phyloP scores from a whole-genome alignment of 2,888 invertebrate species.

The Meiosimyza platycephala region DNA sequence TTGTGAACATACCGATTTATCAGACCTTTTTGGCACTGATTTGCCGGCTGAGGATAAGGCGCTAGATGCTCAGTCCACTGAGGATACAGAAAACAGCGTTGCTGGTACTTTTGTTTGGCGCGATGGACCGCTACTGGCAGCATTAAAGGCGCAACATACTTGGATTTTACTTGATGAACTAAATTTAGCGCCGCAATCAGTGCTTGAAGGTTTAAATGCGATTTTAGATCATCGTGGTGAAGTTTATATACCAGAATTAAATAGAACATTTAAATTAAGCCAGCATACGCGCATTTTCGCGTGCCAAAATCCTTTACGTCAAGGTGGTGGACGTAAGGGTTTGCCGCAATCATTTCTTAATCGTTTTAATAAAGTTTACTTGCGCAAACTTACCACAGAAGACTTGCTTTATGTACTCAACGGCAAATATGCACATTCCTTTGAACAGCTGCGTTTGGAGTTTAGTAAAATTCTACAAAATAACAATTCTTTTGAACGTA shows the following conservation, averaged over 20 bases:
- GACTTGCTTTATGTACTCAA: conserved; percentile 71
- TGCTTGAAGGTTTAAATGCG: conserved; percentile 97
- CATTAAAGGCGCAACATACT: conserved; percentile 85
- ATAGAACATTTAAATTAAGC: conserved; percentile 83
- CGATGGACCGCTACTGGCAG: conserved; percentile 94
- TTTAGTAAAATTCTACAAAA: conserved; percentile 50
- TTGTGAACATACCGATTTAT: conserved; percentile 99
- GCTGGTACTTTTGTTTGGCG: conserved; percentile 94
- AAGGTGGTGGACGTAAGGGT: conserved; percentile 96
- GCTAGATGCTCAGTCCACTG: conserved; percentile 27
- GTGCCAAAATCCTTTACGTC: conserved; percentile 95
- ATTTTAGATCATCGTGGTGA: conserved; percentile 98
- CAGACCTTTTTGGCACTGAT: conserved; percentile 98
- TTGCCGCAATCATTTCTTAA: conserved; percentile 97
- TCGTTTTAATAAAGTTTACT: conserved; percentile 91
- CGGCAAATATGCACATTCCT: conserved; percentile 58
- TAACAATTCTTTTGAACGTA: conserved; percentile 15
- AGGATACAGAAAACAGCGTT: conserved; percentile 47
- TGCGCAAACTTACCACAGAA: conserved; percentile 73
- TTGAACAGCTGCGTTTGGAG: conserved; percentile 51
- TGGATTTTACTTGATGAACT: conserved; percentile 99
- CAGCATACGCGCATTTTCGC: conserved; percentile 89
- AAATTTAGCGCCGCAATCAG: conserved; percentile 98
- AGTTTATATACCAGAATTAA: conserved; percentile 94
- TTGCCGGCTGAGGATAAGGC: conserved; percentile 89